Base-by-base conservation (phyloP, 2,888 invertebrate genomes). In the Physocephala rufipes region DNA sequence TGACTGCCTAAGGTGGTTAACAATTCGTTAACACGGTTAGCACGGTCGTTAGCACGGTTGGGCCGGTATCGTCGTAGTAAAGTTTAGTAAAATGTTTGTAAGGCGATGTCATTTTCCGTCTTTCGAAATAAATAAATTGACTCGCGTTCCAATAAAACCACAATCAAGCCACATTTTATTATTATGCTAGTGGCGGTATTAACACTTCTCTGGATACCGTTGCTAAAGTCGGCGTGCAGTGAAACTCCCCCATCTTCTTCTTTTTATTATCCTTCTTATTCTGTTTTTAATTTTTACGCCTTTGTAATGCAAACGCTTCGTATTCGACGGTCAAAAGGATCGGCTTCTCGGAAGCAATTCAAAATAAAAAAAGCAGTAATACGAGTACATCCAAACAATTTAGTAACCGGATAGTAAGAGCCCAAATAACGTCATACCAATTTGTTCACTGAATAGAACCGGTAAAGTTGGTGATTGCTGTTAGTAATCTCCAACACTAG, bases 311-410 rank as follows among this genome's bases (percentile, higher is more conserved):
- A 61, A 61, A 61, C 61, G 36, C 61, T n/a, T 13, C 12, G 61
- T 61, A 16, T 21, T 53, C 9, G 19, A 21, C 15, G 24, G 19
- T 53, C 9, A 24, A 53, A 53, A 53, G 53, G 53, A 24, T 53
- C 53, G 12, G n/a, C 53, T 7, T 16, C 9, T 15, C 53, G 36
- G 36, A 36, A 36, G 51, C 51, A 65, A 65, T 51, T 51, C 65
- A 51, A n/a, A 53, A 36, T 67, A 58, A 67, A n/a, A 21, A 43
- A n/a, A n/a, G n/a, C n/a, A n/a, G 47, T 58, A 58, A 58, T 45
- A 43, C 58, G 58, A 67, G 36, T 9, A 36, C 36, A 36, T 9
- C 4, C 36, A 36, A 36, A 36, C 36, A 36, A 36, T 36, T 36
- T 36, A 4, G 36, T 7, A 36, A 36, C 36, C 36, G 36, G 36